These are phyloP conservation scores for Indicator maculatus DNA, from an alignment of 2,113 vertebrate genomes.

Conservation along the genomic window DNA sequence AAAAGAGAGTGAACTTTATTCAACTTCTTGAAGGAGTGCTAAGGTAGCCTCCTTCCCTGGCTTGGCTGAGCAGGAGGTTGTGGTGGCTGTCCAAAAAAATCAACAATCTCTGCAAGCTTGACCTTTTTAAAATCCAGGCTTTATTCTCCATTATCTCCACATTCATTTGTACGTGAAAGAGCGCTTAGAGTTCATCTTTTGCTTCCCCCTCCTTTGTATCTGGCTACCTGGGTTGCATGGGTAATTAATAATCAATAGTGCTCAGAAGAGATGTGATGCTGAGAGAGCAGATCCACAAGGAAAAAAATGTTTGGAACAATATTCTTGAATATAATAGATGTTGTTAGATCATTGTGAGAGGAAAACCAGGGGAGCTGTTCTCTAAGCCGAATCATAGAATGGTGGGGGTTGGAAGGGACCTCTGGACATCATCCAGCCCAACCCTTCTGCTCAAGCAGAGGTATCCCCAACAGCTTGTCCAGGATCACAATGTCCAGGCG, in stretches of 20 bases:
- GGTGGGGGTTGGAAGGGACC: too few species aligned
- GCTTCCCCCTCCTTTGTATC: background rate
- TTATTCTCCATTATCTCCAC: background rate
- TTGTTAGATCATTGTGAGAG: background rate
- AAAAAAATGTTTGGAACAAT: background rate
- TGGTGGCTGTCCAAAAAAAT: background rate
- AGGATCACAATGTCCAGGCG: too few species aligned
- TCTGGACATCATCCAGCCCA: too few species aligned
- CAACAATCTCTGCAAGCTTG: background rate
- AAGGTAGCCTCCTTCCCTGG: background rate
- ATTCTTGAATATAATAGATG: background rate
- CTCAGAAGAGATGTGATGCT: background rate
- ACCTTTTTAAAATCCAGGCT: slow-evolving; percentile 33
- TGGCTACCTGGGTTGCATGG: background rate
- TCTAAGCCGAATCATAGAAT: too few species aligned
- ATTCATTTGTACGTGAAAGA: background rate
- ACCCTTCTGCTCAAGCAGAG: too few species aligned
- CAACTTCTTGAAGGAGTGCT: background rate
- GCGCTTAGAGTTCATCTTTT: background rate
- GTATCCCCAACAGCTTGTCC: too few species aligned
- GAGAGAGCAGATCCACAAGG: background rate
- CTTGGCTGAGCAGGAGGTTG: background rate
- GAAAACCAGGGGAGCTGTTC: background rate
- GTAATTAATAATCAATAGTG: background rate
- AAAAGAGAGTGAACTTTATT: slow-evolving; percentile 29